Evolutionary conservation across 1,140 invertebrate genomes (phyloP).

Genomic region (Plodia interpunctella): DNA sequence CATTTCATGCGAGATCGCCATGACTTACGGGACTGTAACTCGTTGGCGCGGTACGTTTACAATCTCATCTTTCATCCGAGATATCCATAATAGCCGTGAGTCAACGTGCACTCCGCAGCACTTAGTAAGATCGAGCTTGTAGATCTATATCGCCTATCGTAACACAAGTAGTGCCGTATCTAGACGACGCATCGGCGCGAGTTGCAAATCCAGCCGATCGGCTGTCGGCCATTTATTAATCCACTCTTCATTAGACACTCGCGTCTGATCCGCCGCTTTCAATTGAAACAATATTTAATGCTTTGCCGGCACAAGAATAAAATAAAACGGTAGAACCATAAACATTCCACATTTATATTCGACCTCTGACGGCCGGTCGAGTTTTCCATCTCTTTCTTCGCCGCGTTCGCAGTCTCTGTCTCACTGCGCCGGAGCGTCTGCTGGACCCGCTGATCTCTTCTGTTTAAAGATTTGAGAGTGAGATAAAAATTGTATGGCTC

Average conservation of each 20-base stretch:
- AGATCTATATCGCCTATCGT: constrained; percentile 41
- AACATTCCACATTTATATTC: constrained; percentile 76
- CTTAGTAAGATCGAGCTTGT: constrained; percentile 17
- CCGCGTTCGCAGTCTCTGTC: constrained; percentile 36
- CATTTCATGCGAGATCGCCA: not conserved
- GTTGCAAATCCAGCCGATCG: constrained; percentile 38
- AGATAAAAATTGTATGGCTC: constrained; percentile 71
- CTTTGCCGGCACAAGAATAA: constrained; percentile 62
- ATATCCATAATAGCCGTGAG: constrained; percentile 2
- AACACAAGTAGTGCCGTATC: constrained; percentile 56
- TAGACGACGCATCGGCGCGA: constrained; percentile 10
- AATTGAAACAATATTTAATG: constrained; percentile 76
- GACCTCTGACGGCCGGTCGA: constrained; percentile 65
- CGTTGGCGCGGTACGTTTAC: not conserved
- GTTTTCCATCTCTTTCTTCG: constrained; percentile 37
- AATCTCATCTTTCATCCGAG: constrained; percentile 7
- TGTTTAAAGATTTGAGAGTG: constrained; percentile 54
- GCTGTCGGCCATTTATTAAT: constrained; percentile 52
- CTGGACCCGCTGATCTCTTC: constrained; percentile 42
- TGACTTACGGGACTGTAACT: not conserved
- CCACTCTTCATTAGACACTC: constrained; percentile 59
- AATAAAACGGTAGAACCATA: constrained; percentile 76
- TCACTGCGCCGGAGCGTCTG: constrained; percentile 63
- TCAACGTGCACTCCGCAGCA: constrained; percentile 1
- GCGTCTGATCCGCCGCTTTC: constrained; percentile 65